phyloP scores from a whole-genome alignment of 1,140 invertebrate species.

The Drosophila navojoa region DNA sequence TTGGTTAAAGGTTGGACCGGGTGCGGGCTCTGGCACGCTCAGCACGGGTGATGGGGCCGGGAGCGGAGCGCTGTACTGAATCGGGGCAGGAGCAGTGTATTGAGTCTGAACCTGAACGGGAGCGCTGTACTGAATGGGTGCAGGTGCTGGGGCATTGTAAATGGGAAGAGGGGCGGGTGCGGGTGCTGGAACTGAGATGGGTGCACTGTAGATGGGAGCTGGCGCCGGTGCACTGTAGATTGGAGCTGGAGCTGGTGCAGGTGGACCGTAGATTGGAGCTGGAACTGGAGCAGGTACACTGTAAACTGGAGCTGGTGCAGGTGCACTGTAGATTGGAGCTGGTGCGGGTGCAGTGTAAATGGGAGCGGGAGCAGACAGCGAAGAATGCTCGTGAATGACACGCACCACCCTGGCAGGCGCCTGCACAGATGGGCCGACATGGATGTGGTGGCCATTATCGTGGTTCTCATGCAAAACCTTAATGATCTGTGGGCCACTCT shows the following conservation, averaged over 20 bases:
- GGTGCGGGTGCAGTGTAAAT: constrained; percentile 35
- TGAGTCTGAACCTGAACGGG: constrained; percentile 9
- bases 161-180: background rate
- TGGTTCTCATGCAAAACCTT: constrained; percentile 64
- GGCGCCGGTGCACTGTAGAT: background rate
- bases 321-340: constrained; percentile 19
- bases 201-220: constrained; percentile 19
- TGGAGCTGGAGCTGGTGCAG: background rate
- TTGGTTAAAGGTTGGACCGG: constrained; percentile 28
- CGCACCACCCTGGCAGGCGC: constrained; percentile 70
- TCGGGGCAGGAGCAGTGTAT: background rate
- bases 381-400: constrained; percentile 69
- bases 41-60: constrained; percentile 33
- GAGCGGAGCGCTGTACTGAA: constrained; percentile 11
- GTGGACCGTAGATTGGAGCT: constrained; percentile 27
- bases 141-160: constrained; percentile 12
- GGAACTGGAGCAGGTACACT: constrained; percentile 25
- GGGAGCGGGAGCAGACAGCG: constrained; percentile 44
- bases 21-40: constrained; percentile 44
- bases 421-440: constrained; percentile 17
- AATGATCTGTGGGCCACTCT: constrained; percentile 61
- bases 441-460: constrained; percentile 21
- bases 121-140: constrained; percentile 20
- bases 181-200: background rate
- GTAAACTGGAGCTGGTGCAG: constrained; percentile 25